phyloP scores from a whole-genome alignment of 2,797 vertebrate species.

The Alosa sapidissima region DNA sequence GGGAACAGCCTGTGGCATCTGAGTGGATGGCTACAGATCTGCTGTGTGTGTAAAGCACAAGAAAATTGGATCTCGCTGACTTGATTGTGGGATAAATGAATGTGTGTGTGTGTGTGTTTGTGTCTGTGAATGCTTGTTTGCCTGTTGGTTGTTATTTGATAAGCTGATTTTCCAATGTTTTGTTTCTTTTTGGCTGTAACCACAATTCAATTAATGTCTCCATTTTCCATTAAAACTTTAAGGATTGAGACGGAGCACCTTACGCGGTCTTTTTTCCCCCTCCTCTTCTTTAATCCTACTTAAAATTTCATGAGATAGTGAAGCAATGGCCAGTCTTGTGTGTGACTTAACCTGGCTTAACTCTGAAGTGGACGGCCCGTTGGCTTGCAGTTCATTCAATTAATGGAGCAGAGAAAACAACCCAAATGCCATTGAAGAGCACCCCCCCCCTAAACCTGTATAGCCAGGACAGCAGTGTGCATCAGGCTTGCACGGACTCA shows the following conservation, averaged over 20 bases:
- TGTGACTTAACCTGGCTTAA: slow-evolving; percentile 21
- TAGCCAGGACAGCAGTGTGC: neutral
- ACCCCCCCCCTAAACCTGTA: neutral
- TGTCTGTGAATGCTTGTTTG: slow-evolving; percentile 24
- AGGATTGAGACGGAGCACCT: slow-evolving; percentile 21
- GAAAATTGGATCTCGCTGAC: slow-evolving; percentile 58
- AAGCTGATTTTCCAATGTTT: slow-evolving; percentile 12
- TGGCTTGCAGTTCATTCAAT: slow-evolving; percentile 17
- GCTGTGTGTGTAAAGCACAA: slow-evolving; percentile 55
- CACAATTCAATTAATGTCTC: slow-evolving; percentile 26
- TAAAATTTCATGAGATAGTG: slow-evolving; percentile 25
- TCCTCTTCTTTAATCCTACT: slow-evolving; percentile 12
- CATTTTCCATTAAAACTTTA: slow-evolving; percentile 25
- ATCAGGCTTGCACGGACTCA: neutral
- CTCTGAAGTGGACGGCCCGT: slow-evolving; percentile 9
- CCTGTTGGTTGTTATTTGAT: slow-evolving; percentile 14
- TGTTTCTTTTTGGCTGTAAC: slow-evolving; percentile 21
- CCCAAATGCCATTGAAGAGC: slow-evolving; percentile 18
- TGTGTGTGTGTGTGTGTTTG: slow-evolving; percentile 31
- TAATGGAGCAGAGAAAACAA: slow-evolving; percentile 17
- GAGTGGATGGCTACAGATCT: slow-evolving; percentile 49
- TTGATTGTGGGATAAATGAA: slow-evolving; percentile 61
- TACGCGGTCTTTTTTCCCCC: neutral
- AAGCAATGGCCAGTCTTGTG: slow-evolving; percentile 12
- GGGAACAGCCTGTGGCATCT: slow-evolving; percentile 44